Evolutionary conservation across 2,797 vertebrate genomes (phyloP), one percentile per base, ranked within the genome.

Genomic region (Lemur catta): DNA sequence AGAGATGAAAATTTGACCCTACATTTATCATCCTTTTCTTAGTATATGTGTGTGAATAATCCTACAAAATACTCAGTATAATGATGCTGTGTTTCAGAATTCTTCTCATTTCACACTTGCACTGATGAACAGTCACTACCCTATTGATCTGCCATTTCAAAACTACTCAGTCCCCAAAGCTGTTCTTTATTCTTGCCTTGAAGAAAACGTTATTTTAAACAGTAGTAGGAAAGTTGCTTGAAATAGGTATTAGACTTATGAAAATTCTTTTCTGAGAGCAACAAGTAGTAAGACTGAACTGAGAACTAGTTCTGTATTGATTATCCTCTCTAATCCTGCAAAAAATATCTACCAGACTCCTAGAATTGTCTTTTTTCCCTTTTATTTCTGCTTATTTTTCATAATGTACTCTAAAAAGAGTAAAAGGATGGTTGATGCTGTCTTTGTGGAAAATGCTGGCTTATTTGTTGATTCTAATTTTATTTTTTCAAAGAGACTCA

Each of bases 191-290:
- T 46, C 87, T 88, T 81, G 76, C 43, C 48, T 96, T 41, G 71
- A 97, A 94, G 57, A 7, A 74, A 85, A 57, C 43, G 50, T 48
- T 82, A 43, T 92, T 86, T 94, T 86, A 92, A 93, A 35, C 74
- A 30, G 55, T 74, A 43, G 84, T 52, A 35, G 35, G 41, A 52
- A 71, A 65, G 61, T 43, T 88, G 74, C 71, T 93, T 11, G 18
- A 41, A 88, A 75, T 30, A 59, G 38, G n/a, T 59, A 30, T 86
- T 67, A 74, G 7, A 84, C 93, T 65, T 76, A 82, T 33, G 48
- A 65, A 84, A 67, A 61, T 46, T 76, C 26, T 48, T 67, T 26
- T 85, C 48, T 67, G 67, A 48, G 55, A 71, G 11, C 11, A 84
- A 35, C 26, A 74, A 52, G 5, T 35, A 48, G 4, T 46, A 50